These are phyloP conservation scores for Parascotia fuliginaria DNA, from an alignment of 2,888 invertebrate species.

Conservation along the genomic window DNA sequence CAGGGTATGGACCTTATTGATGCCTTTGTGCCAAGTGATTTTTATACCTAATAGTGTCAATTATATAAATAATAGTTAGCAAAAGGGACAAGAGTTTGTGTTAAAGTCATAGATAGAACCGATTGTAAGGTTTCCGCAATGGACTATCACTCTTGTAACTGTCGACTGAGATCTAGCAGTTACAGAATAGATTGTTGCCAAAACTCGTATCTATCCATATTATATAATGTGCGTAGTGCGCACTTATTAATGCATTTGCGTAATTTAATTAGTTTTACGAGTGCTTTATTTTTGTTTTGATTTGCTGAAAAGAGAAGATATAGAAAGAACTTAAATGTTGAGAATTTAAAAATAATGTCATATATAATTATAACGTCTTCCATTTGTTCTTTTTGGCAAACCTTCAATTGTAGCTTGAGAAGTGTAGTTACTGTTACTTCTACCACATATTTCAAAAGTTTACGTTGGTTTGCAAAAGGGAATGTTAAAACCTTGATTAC, in stretches of 20 bases:
- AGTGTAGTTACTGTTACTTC: conserved; percentile 56
- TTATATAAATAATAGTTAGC: conserved; percentile 79
- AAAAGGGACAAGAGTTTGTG: conserved; percentile 74
- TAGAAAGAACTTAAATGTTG: conserved; percentile 52
- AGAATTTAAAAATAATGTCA: conserved; percentile 52
- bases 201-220: conserved; percentile 61
- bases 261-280: conserved; percentile 78
- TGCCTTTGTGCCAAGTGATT: conserved; percentile 86
- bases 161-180: conserved; percentile 59
- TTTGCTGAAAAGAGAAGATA: conserved; percentile 65
- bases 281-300: conserved; percentile 66
- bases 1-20: conserved; percentile 83
- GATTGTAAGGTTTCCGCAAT: conserved; percentile 80
- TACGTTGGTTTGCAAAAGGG: conserved; percentile 28
- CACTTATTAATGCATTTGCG: conserved; percentile 79
- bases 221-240: conserved; percentile 52
- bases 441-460: conserved; percentile 61
- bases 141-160: conserved; percentile 57
- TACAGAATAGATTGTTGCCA: conserved; percentile 65
- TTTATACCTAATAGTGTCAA: conserved; percentile 82
- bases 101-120: conserved; percentile 67
- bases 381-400: conserved; percentile 79
- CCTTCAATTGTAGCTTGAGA: conserved; percentile 79
- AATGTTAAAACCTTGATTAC: conserved; percentile 31
- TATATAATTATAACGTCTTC: conserved; percentile 72